These are phyloP conservation scores for Datnioides undecimradiatus DNA, from an alignment of 2,113 vertebrate genomes.

Conservation along the genomic window DNA sequence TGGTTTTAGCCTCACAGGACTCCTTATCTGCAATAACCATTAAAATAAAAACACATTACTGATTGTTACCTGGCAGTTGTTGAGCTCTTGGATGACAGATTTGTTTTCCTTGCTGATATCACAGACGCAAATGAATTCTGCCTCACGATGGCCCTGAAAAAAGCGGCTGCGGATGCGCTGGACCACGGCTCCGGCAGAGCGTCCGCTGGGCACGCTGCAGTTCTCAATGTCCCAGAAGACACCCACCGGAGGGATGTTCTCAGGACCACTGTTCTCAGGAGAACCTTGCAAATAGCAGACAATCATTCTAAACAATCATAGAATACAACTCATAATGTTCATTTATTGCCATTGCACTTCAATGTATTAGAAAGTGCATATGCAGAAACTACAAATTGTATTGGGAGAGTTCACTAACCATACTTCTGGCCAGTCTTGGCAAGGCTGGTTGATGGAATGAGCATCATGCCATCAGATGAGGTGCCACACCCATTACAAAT, in stretches of 20 bases:
- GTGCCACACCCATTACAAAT: slow-evolving; percentile 95
- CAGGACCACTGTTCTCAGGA: slow-evolving; percentile 87
- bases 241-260: slow-evolving; percentile 94
- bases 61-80: slow-evolving; percentile 95
- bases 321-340: too few relatives aligned
- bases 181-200: slow-evolving; percentile 93
- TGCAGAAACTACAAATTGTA: not conserved
- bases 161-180: slow-evolving; percentile 93
- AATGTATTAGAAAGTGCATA: not conserved
- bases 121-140: slow-evolving; percentile 98
- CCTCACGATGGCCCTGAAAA: slow-evolving; percentile 97
- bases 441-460: slow-evolving; percentile 85
- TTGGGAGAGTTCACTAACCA: slow-evolving; percentile 80
- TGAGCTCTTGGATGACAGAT: slow-evolving; percentile 98
- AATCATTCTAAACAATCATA: not conserved
- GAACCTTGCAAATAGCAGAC: slow-evolving; percentile 81
- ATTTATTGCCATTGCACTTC: not conserved
- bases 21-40: not conserved
- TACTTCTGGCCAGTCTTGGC: slow-evolving; percentile 90
- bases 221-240: slow-evolving; percentile 99
- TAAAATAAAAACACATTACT: not conserved
- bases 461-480: slow-evolving; percentile 85
- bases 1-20: too few relatives aligned
- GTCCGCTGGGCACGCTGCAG: slow-evolving; percentile 94
- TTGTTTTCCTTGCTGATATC: slow-evolving; percentile 99